Percentiles rank a stretch among this genome's conserved stretches.
Conservation (phyloP, 2,797 vertebrate genomes). For the Xiphorhynchus erythropygius region DNA sequence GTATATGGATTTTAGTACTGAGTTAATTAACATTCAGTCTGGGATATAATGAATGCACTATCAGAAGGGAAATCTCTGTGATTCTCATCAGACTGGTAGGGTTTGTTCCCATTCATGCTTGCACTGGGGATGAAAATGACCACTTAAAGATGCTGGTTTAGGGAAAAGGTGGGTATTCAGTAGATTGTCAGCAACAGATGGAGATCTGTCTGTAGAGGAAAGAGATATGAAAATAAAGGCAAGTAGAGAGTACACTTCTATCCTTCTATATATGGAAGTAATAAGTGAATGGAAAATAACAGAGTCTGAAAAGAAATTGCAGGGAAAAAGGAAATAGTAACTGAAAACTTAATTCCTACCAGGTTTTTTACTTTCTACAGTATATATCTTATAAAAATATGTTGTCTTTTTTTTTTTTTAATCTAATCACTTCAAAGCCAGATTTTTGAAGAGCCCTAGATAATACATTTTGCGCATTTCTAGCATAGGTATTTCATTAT, state of each 20-base stretch:
- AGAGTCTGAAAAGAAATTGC: neutral
- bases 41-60: neutral
- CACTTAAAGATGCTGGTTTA: neutral
- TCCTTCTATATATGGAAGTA: neutral
- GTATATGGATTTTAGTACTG: neutral
- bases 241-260: neutral
- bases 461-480: neutral
- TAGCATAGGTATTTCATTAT: neutral
- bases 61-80: neutral
- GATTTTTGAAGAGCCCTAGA: neutral
- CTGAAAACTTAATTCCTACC: neutral
- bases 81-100: neutral
- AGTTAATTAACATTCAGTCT: neutral
- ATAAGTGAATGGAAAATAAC: neutral
- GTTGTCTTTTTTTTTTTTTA: neutral
- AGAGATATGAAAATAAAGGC: neutral
- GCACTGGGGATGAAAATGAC: neutral
- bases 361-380: neutral
- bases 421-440: neutral
- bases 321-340: neutral
- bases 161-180: neutral
- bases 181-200: neutral
- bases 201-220: neutral
- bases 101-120: neutral
- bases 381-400: neutral